Conservation (phyloP, 2,888 invertebrate species). For the Bibio marci region DNA sequence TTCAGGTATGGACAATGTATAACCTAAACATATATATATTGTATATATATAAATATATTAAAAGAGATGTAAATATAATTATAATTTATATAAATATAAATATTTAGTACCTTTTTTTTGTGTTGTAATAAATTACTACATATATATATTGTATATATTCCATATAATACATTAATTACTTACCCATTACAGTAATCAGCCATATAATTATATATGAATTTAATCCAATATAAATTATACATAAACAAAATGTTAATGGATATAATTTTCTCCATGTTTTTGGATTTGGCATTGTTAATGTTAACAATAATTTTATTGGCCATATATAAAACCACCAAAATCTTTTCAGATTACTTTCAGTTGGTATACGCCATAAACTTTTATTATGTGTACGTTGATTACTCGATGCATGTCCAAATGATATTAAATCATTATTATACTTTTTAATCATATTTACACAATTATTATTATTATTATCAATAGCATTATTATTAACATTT, state of each 20-base stretch:
- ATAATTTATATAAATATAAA: no score
- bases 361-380: conserved; percentile 33
- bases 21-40: conserved; percentile 29
- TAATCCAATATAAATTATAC: conserved; percentile 68
- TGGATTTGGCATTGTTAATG: conserved; percentile 54
- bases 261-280: conserved; percentile 41
- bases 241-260: conserved; percentile 68
- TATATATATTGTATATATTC: no score
- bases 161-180: no score
- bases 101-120: no score
- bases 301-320: conserved; percentile 50
- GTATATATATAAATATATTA: no score
- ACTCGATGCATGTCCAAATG: background rate
- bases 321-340: conserved; percentile 51
- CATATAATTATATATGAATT: conserved; percentile 80
- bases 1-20: conserved; percentile 64
- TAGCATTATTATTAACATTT: no score
- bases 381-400: no score
- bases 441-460: no score
- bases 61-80: no score
- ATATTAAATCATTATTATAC: no score
- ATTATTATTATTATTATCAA: no score
- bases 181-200: conserved; percentile 81
- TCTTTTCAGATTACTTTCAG: conserved; percentile 16
- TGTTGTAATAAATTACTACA: no score